Percentiles rank a stretch among this genome's conserved stretches.
Evolutionary conservation across 2,888 invertebrate genomes (phyloP).

Genomic region (Drosophila anomelani): DNA sequence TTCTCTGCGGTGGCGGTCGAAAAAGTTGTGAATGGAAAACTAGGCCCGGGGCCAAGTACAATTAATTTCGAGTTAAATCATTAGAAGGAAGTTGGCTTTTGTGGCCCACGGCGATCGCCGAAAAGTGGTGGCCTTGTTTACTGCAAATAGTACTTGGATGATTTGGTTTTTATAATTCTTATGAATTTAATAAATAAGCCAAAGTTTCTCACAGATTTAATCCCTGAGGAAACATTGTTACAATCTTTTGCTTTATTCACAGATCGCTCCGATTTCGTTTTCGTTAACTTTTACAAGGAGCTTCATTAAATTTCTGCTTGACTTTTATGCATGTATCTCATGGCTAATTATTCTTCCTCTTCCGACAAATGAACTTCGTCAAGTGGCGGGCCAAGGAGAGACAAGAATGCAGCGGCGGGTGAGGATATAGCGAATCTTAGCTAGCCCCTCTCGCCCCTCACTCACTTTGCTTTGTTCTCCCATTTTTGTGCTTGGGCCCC

Average conservation of each 20-base stretch:
- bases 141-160: background rate
- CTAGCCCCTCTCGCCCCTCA: constrained; percentile 1
- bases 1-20: constrained; percentile 12
- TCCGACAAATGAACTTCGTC: constrained; percentile 45
- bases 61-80: constrained; percentile 39
- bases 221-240: background rate
- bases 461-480: constrained; percentile 31
- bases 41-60: constrained; percentile 13
- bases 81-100: constrained; percentile 19
- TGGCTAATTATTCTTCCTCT: constrained; percentile 42
- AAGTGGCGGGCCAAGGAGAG: constrained; percentile 6
- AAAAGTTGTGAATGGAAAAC: background rate
- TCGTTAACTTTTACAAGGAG: constrained; percentile 23
- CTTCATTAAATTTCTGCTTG: constrained; percentile 40
- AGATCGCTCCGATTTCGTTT: constrained; percentile 21
- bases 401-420: background rate
- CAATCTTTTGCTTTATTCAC: background rate
- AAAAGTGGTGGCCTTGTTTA: constrained; percentile 2
- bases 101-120: background rate
- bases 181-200: background rate
- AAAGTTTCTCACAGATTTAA: background rate
- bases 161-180: background rate
- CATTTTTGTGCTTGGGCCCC: constrained; percentile 36
- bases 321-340: constrained; percentile 37
- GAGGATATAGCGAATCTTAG: background rate